Conservation (phyloP, 2,888 invertebrate species). For the Disparrhopalites patrizii region DNA sequence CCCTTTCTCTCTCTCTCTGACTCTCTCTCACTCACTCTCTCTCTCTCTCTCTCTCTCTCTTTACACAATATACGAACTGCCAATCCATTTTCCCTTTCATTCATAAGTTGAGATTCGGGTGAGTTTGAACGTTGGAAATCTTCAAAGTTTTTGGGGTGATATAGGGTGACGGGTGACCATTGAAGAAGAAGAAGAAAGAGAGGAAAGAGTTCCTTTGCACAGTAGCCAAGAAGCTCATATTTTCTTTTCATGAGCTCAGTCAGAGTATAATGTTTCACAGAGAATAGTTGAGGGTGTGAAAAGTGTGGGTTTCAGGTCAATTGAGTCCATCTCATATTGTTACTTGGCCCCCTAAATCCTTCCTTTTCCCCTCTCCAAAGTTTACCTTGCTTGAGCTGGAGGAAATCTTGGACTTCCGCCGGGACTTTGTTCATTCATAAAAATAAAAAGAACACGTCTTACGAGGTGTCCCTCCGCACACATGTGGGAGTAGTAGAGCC, state of each 20-base stretch:
- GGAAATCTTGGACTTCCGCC: slow-evolving; percentile 1
- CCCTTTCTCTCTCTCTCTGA: too few species aligned
- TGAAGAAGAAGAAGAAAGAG: not conserved
- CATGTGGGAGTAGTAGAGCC: not conserved
- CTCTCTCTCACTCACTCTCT: too few species aligned
- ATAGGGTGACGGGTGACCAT: not conserved
- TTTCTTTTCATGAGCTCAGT: not conserved
- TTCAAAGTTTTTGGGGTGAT: not conserved
- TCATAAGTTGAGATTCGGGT: slow-evolving; percentile 2
- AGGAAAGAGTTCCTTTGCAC: too few species aligned
- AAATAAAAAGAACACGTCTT: not conserved
- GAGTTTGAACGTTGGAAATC: not conserved
- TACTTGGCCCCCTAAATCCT: not conserved
- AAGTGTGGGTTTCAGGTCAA: slow-evolving; percentile 18
- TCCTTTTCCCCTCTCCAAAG: too few species aligned
- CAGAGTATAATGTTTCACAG: not conserved
- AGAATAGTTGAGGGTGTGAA: slow-evolving; percentile 14
- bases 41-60: too few species aligned
- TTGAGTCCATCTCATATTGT: not conserved
- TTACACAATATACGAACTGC: too few species aligned
- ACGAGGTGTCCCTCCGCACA: not conserved
- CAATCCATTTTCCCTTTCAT: not conserved
- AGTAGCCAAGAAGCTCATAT: too few species aligned
- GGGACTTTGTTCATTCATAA: slow-evolving; percentile 2
- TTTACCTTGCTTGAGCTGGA: not conserved